Percentiles rank a stretch among this genome's conserved stretches.
Evolutionary conservation across 1,140 invertebrate species (phyloP).

Genomic region (Diabrotica undecimpunctata): DNA sequence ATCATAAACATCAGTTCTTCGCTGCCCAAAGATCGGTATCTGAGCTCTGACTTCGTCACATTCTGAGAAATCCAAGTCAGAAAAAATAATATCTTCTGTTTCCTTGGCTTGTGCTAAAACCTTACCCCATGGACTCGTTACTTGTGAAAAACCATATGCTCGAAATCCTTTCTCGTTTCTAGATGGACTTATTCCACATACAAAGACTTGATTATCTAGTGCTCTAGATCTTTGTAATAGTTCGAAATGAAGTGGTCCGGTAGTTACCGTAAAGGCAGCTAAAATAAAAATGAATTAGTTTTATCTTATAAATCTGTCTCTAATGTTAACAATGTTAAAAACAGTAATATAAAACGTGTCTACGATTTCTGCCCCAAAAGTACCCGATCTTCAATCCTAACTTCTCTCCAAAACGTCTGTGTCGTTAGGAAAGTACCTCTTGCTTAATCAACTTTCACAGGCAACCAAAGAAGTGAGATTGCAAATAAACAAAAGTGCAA

Average conservation of each 20-base stretch:
- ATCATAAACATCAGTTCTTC: conserved; percentile 77
- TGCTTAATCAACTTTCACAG: too few species aligned
- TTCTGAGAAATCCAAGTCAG: conserved; percentile 72
- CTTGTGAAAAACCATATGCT: conserved; percentile 83
- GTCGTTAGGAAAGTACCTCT: too few species aligned
- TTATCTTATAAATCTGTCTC: too few species aligned
- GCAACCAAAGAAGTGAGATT: too few species aligned
- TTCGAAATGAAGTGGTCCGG: conserved; percentile 91
- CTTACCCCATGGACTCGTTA: conserved; percentile 86
- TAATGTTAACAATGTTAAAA: too few species aligned
- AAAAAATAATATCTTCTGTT: conserved; percentile 67
- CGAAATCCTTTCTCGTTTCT: conserved; percentile 73
- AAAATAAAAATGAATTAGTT: conserved; percentile 70
- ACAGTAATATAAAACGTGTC: too few species aligned
- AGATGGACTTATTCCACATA: conserved; percentile 74
- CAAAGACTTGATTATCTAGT: conserved; percentile 82
- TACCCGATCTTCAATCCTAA: too few species aligned
- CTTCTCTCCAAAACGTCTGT: too few species aligned
- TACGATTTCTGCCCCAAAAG: too few species aligned
- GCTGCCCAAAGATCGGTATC: conserved; percentile 75
- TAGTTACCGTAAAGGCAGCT: conserved; percentile 89
- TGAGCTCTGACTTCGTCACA: conserved; percentile 73
- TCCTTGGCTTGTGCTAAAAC: conserved; percentile 67
- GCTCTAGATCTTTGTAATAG: conserved; percentile 76
- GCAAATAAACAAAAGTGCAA: too few species aligned